Conservation (phyloP, 2,797 vertebrate species). For the Podarcis siculus region DNA sequence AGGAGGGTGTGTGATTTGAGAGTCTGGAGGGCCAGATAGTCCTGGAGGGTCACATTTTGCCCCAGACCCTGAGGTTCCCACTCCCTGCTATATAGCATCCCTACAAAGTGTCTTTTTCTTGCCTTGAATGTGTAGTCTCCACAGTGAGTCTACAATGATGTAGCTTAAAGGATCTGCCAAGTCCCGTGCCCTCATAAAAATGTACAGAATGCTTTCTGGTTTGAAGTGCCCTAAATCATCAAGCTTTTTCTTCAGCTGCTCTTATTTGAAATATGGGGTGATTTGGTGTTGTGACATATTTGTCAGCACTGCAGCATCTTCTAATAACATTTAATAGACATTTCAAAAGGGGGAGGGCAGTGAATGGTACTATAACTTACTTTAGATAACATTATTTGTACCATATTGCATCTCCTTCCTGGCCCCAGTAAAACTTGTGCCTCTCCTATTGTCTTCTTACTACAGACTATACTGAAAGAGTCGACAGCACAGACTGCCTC, state of each 20-base stretch:
- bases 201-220: fast-evolving
- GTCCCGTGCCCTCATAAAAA: not conserved
- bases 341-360: not conserved
- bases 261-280: not conserved
- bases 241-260: not conserved
- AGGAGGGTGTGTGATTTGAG: too few species aligned
- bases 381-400: not conserved
- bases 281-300: not conserved
- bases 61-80: not conserved
- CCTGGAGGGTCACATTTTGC: too few species aligned
- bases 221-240: not conserved
- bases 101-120: too few species aligned
- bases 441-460: not conserved
- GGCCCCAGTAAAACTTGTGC: not conserved
- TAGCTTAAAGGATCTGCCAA: not conserved
- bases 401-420: not conserved
- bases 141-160: fast-evolving
- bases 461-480: not conserved
- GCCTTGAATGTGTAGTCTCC: not conserved
- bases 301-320: not conserved
- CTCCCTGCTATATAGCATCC: too few species aligned
- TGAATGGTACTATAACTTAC: not conserved
- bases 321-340: not conserved
- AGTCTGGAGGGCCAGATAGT: too few species aligned
- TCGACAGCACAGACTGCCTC: not conserved